A percentile compares a stretch with the other conserved stretches of the same genome.
Conservation (phyloP, 2,888 invertebrate genomes). For the Theretra japonica region DNA sequence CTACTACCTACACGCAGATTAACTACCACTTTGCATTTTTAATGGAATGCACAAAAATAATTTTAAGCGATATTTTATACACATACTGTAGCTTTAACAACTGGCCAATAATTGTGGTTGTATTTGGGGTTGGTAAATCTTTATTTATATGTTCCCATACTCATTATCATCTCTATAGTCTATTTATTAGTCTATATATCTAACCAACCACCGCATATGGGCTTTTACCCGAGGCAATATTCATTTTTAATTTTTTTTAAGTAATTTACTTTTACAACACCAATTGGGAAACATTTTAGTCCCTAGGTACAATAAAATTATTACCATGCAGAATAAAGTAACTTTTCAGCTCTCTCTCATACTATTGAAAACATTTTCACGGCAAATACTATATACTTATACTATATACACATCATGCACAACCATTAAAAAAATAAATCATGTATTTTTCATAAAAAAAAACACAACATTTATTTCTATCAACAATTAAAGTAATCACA, state of each 20-base stretch:
- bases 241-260: not conserved
- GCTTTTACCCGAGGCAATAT: not conserved
- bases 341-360: not conserved
- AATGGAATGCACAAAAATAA: not conserved
- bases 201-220: not conserved
- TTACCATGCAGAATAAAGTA: not conserved
- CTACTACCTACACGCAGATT: not conserved
- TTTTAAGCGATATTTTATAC: not conserved
- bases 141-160: not conserved
- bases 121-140: not conserved
- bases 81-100: not conserved
- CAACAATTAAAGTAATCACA: conserved; percentile 9
- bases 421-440: conserved; percentile 9
- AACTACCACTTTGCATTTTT: not conserved
- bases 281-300: not conserved
- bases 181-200: not conserved
- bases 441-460: conserved; percentile 1
- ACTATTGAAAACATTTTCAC: conserved; percentile 1
- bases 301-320: not conserved
- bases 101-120: not conserved
- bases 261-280: not conserved
- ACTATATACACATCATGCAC: conserved; percentile 31
- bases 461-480: conserved; percentile 2
- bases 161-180: not conserved
- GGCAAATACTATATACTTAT: not conserved